Evolutionary conservation across 2,888 invertebrate species (phyloP), one percentile per base, ranked within the genome.

Genomic region (Carpatolechia fugitivella): DNA sequence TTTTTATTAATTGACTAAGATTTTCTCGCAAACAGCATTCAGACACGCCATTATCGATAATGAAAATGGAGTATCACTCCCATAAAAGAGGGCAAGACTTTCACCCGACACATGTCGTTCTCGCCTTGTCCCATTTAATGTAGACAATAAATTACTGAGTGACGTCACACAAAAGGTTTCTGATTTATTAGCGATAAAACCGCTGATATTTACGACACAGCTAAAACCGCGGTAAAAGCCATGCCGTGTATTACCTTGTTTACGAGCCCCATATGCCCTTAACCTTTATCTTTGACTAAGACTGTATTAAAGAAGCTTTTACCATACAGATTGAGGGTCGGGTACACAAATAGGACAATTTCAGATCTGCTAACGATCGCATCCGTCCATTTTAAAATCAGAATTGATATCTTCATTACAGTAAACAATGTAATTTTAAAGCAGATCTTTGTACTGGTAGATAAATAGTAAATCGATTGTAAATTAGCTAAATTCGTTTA

Each of bases 131-230:
- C 30, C 38, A 38, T 46, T 46, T 53, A 56, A 56, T 46, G 36
- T 24, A 20, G 4, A 44, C 44, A 50, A 54, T 54, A 54, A 56
- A 52, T 56, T 56, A 46, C 41, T 3, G 10, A 10, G 52, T 56
- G 53, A 56, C 53, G 50, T 49, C 18, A 55, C 54, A 52, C 47
- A 54, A 54, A 52, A 33, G 50, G 44, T 29, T 29, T 36, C 46
- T 57, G 57, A 60, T 53, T 56, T 57, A 61, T 55, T 40, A 40
- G 54, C 62, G 61, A 60, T 60, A 60, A 59, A 58, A 16, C 8
- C 48, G 50, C 59, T 59, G 62, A 63, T 62, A 59, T 61, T 56
- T 41, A 50, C 44, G 50, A 11, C 8, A 38, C 36, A 46, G 54
- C 38, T 54, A 46, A 55, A 58, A 53, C 55, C 30, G 44, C n/a